Conservation (phyloP, 2,113 vertebrate species). For the Oceanodroma tethys region DNA sequence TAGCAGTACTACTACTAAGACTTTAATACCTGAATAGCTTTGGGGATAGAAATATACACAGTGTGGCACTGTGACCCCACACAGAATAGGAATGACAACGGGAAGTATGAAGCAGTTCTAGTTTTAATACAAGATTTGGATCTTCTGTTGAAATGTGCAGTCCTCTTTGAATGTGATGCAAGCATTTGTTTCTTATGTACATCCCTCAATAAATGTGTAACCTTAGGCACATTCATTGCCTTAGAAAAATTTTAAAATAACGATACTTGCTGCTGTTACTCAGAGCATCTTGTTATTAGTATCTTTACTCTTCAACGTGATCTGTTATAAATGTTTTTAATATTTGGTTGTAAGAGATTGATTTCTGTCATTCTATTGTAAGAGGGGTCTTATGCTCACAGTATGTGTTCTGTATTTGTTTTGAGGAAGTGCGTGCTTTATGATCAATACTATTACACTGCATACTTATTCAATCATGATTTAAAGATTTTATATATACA, state of each 20-base stretch:
- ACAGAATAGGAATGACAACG: neutral
- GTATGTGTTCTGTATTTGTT: neutral
- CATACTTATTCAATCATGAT: neutral
- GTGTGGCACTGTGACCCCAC: neutral
- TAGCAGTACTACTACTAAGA: neutral
- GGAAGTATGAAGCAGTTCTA: neutral
- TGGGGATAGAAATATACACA: neutral
- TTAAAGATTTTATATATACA: neutral
- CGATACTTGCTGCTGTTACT: neutral
- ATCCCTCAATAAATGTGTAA: neutral
- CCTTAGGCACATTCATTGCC: neutral
- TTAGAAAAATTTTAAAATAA: neutral
- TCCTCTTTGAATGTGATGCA: neutral
- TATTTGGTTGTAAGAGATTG: neutral
- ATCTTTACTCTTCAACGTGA: neutral
- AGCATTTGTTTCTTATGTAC: neutral
- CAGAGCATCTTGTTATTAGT: neutral
- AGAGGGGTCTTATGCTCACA: neutral
- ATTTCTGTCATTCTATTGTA: neutral
- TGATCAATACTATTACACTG: neutral
- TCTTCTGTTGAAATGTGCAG: neutral
- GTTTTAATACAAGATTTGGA: neutral
- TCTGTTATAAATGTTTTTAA: neutral
- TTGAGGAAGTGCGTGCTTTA: neutral
- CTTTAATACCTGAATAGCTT: neutral